Base-by-base conservation (phyloP, 2,113 vertebrate species). In the Parotia lawesii region DNA sequence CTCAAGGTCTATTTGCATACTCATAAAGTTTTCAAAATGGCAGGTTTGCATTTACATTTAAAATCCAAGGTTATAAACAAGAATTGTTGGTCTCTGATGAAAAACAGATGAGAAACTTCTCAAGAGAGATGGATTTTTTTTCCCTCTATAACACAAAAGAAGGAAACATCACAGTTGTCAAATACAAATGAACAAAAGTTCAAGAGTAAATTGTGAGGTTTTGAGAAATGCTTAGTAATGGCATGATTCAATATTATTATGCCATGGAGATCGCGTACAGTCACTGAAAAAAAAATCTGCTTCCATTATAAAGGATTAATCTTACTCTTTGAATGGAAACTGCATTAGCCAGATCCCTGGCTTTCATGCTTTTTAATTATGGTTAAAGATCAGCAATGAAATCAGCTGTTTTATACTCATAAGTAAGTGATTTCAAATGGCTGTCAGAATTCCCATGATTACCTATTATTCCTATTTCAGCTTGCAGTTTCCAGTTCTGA, bases 181-280 rank as follows among this genome's bases (percentile, higher is more conserved):
- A 86, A 87, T 70, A 75, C 13, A 89, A 56, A 71, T 48, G 29
- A 82, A 60, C 14, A 74, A 42, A 92, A 74, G 21, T 83, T 85
- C 28, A 78, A 53, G 45, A 91, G 24, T 60, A 47, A 90, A 94
- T 54, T 50, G 12, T 79, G 24, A 70, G 22, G 64, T 70, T 18
- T 78, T 94, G 58, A 78, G 53, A 94, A 97, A 91, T 80, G 71
- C 14, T 89, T 94, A 79, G 33, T 66, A 95, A 94, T 54, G 2
- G 57, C 71, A 79, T 67, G 28, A 79, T 53, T 47, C 61, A 82
- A 21, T 67, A 81, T 70, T 42, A 42, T 62, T 58, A 80, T 57
- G 67, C 28, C 58, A 48, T 53, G 12, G 5, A 74, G n/a, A 75
- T 81, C 83, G 92, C 2, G 0, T 51, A 78, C 16, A 77, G 16